Evolutionary conservation across 2,797 vertebrate species (phyloP).

Genomic region (Malacoctenus gilli): DNA sequence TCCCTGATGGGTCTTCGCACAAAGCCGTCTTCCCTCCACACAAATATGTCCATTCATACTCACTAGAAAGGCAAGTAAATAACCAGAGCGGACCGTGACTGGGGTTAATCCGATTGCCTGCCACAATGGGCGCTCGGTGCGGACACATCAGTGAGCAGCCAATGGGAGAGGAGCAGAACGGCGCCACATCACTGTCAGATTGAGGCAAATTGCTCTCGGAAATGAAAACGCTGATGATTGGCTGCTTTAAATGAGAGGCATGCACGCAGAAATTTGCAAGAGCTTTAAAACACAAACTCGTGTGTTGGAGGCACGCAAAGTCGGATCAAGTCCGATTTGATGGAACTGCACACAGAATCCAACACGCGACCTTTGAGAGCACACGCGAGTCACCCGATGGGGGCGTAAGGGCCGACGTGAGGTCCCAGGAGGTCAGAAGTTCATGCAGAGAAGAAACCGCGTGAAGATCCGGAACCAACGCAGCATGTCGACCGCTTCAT

Average conservation of each 20-base stretch:
- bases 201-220: constrained; percentile 59
- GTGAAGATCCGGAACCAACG: too few species aligned
- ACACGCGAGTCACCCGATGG: constrained; percentile 15
- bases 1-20: constrained; percentile 49
- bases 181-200: constrained; percentile 55
- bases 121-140: constrained; percentile 75
- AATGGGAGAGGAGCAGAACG: constrained; percentile 58
- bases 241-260: constrained; percentile 72
- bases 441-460: constrained; percentile 38
- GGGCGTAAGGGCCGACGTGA: constrained; percentile 26
- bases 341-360: constrained; percentile 21
- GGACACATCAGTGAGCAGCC: constrained; percentile 56
- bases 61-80: constrained; percentile 60
- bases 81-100: constrained; percentile 69
- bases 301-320: constrained; percentile 17
- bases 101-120: constrained; percentile 75
- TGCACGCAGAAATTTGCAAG: constrained; percentile 39
- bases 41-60: constrained; percentile 70
- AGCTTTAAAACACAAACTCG: constrained; percentile 51
- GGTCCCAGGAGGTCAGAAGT: constrained; percentile 56
- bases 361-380: constrained; percentile 8
- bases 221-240: constrained; percentile 74
- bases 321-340: constrained; percentile 43
- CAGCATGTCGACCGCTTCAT: not conserved
- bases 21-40: constrained; percentile 43